Evolutionary conservation across 2,113 vertebrate species (phyloP).

Genomic region (Lonchura striata): DNA sequence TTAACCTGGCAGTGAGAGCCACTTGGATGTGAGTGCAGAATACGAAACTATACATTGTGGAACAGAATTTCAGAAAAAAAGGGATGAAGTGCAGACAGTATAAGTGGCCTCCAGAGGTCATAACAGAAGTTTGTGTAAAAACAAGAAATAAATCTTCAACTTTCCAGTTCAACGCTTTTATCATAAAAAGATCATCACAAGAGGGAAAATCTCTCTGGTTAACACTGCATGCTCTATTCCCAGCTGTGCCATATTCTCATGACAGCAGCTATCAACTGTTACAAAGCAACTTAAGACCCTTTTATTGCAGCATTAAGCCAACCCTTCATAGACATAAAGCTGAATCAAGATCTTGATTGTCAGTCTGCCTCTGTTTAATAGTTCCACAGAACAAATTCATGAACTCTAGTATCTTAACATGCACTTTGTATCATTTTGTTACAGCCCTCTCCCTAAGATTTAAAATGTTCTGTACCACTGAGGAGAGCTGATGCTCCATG

Average conservation of each 20-base stretch:
- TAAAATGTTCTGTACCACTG: background rate
- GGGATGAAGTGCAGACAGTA: background rate
- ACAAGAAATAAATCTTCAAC: background rate
- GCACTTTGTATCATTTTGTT: background rate
- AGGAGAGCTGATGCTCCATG: background rate
- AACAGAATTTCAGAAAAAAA: background rate
- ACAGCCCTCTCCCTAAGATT: background rate
- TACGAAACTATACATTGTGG: background rate
- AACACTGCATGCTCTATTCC: background rate
- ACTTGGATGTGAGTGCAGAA: background rate
- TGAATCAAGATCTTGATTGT: background rate
- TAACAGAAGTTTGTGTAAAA: background rate
- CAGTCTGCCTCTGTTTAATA: background rate
- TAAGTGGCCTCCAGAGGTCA: background rate
- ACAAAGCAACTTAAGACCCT: background rate
- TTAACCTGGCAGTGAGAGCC: background rate
- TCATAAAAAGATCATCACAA: background rate
- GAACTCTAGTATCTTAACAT: background rate
- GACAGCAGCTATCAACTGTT: background rate
- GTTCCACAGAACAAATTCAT: background rate
- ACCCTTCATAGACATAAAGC: background rate
- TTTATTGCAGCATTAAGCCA: conserved; percentile 9
- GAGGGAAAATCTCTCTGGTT: background rate
- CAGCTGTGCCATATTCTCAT: background rate
- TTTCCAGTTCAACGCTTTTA: background rate